phyloP scores from a whole-genome alignment of 2,888 invertebrate genomes.

The Phrixothrix hirtus region DNA sequence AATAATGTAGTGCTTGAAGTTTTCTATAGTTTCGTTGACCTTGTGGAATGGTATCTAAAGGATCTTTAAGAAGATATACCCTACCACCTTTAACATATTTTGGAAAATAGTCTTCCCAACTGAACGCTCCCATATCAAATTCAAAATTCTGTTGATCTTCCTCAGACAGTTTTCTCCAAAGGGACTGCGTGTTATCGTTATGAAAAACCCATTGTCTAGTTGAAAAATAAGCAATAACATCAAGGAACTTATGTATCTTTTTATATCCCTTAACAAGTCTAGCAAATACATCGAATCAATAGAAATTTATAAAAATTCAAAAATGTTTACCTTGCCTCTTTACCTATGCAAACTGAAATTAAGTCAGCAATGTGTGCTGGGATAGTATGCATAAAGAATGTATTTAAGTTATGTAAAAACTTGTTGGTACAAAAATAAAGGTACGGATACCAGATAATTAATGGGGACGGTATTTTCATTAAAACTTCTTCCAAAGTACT shows the following conservation, averaged over 20 bases:
- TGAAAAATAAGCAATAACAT: conserved; percentile 76
- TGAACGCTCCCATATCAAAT: conserved; percentile 70
- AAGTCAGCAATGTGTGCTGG: not conserved
- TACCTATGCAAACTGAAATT: not conserved
- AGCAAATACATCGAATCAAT: conserved; percentile 10
- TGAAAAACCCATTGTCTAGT: conserved; percentile 64
- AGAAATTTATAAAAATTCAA: not conserved
- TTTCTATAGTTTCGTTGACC: conserved; percentile 61
- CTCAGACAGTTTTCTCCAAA: conserved; percentile 59
- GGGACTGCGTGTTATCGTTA: conserved; percentile 59
- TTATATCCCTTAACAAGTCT: conserved; percentile 79
- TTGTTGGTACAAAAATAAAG: not conserved
- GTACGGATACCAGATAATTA: not conserved
- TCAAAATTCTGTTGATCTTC: conserved; percentile 64
- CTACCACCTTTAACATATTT: conserved; percentile 73
- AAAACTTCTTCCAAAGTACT: not conserved
- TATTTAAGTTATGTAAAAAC: not conserved
- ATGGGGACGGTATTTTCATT: not conserved
- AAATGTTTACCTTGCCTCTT: too few species aligned
- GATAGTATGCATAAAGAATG: not conserved
- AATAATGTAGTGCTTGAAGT: conserved; percentile 43
- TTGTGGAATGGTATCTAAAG: conserved; percentile 65
- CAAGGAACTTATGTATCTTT: conserved; percentile 78
- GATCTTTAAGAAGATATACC: conserved; percentile 75
- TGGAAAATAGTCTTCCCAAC: conserved; percentile 73